Conservation (phyloP, 2,797 vertebrate species). For the Gastrophryne carolinensis region DNA sequence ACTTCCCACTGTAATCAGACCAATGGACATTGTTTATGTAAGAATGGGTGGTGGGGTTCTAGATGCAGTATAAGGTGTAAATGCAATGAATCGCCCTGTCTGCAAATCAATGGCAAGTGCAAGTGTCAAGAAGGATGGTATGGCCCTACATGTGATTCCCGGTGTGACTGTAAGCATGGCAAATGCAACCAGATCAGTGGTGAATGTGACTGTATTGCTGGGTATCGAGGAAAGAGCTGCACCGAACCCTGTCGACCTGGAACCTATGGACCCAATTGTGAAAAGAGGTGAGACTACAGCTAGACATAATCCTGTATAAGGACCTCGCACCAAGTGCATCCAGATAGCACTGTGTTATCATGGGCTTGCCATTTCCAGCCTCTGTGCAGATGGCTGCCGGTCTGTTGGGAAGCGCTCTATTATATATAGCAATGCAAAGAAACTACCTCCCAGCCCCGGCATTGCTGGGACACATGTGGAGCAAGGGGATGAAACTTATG, state of each 20-base stretch:
- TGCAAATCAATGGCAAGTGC: constrained; percentile 76
- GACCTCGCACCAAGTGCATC: no score
- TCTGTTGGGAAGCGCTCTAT: no score
- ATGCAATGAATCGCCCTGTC: constrained; percentile 80
- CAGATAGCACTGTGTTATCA: no score
- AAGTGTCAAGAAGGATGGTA: constrained; percentile 75
- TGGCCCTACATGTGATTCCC: constrained; percentile 74
- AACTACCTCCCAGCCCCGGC: no score
- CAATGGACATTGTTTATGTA: constrained; percentile 80
- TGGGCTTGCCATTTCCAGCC: no score
- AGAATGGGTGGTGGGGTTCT: constrained; percentile 78
- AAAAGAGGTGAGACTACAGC: constrained; percentile 62
- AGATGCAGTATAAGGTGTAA: constrained; percentile 75
- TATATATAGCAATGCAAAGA: no score
- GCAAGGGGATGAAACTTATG: no score
- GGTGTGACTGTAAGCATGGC: constrained; percentile 78
- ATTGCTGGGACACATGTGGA: no score
- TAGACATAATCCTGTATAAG: not conserved
- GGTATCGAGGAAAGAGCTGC: constrained; percentile 78
- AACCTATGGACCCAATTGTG: constrained; percentile 77
- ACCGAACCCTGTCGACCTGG: constrained; percentile 71
- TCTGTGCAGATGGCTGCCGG: no score
- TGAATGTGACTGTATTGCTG: constrained; percentile 77
- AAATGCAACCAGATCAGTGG: constrained; percentile 70
- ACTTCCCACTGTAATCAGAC: constrained; percentile 72